Base-by-base conservation (phyloP, 2,888 invertebrate genomes). In the Zygaena filipendulae region DNA sequence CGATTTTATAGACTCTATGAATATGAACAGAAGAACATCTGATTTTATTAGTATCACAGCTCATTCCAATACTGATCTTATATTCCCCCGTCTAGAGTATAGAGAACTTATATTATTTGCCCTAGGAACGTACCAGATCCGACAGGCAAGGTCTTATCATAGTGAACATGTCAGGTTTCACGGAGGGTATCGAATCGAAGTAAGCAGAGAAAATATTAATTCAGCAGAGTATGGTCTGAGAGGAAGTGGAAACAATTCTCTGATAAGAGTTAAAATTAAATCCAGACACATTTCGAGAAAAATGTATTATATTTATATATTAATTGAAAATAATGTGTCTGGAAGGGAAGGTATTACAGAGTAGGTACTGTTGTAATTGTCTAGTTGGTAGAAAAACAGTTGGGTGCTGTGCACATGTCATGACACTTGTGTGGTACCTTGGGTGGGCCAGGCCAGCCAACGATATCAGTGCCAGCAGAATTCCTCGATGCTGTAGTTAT, bases 51-150 rank as follows among this genome's bases (percentile, higher is more conserved):
- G 16, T 27, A 21, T 27, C 21, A 18, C 27, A 21, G 27, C 27
- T 27, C 21, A 35, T 27, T 13, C 23, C 11, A 27, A 32, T 23
- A 27, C 25, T 30, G 11, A 21, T 13, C n/a, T 14, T 21, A 27
- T 21, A 21, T 27, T 30, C 13, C 25, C 25, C 24, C 24, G 8
- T 21, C 25, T 30, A 21, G 30, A 30, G 25, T 30, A 30, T 25
- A 12, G 21, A 21, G 23, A 29, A 23, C 9, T 30, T 20, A 25
- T 25, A 21, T 21, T 30, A 12, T 32, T 36, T 18, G 33, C 38
- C 11, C 21, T 16, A 16, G 35, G 38, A 11, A 37, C 40, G 2
- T 34, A 38, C 16, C 35, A 35, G 22, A 31, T 36, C 14, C 25
- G 26, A 3, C 36, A 33, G 30, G 16, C 36, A 18, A 26, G 32